Base-by-base conservation (phyloP, 1,140 invertebrate species). In the Leptopilina boulardi region DNA sequence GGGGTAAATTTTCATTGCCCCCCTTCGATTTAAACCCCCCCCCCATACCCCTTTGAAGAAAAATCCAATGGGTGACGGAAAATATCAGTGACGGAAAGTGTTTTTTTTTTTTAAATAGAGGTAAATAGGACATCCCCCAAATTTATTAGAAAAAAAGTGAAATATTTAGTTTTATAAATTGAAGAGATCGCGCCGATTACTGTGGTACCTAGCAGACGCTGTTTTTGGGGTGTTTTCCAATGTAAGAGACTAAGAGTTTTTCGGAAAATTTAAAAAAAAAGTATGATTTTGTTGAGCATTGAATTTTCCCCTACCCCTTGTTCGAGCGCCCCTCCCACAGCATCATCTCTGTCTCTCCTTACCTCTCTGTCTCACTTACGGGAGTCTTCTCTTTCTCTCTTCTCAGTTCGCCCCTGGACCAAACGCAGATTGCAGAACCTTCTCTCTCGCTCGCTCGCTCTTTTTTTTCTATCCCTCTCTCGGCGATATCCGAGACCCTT, bases 1-100 rank as follows among this genome's bases (percentile, higher is more conserved):
- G 74, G 74, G 51, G 19, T 30, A 73, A 74, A 81, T 3, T 8
- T 78, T 76, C 41, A 71, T 73, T 54, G 54, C 79, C 73, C 80
- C 77, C 71, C 77, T 86, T n/a, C n/a, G n/a, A n/a, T n/a, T n/a
- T n/a, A n/a, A n/a, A n/a, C n/a, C n/a, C 81, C 78, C 73, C 81
- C 75, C 77, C 81, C 77, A 86, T 84, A 87, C 87, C 87, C 86
- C 85, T 87, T 88, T 85, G 84, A 85, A 87, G 83, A 86, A 76
- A 26, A 47, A 71, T 76, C 72, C 75, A 75, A 78, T 82, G 82
- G 84, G 72, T n/a, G n/a, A n/a, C n/a, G n/a, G n/a, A n/a, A n/a
- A n/a, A n/a, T 81, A 83, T 83, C 77, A 83, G 82, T 83, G 80
- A 77, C 77, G 71, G 77, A 41, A 80, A 78, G 79, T 75, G 73